A percentile compares a stretch with the other conserved stretches of the same genome.
Evolutionary conservation across 1,140 invertebrate genomes (phyloP).

Genomic region (Nebria ingens): DNA sequence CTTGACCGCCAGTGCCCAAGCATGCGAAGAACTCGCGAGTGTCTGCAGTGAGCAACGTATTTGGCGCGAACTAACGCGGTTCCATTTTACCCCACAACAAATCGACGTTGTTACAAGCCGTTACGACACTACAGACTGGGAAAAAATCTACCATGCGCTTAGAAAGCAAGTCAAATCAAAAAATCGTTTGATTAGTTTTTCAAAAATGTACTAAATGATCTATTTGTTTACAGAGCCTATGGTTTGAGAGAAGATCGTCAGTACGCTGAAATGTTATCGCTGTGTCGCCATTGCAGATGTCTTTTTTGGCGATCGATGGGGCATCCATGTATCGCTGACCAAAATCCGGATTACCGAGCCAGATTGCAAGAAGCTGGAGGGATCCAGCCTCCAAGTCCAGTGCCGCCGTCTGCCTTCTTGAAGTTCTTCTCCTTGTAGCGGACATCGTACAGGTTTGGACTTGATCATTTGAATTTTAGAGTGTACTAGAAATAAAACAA

Average conservation of each 20-base stretch:
- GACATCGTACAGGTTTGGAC: too few species aligned
- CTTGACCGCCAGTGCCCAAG: conserved; percentile 49
- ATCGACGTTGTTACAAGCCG: conserved; percentile 55
- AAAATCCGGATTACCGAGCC: conserved; percentile 67
- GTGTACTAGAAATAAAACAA: too few species aligned
- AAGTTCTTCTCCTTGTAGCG: conserved; percentile 81
- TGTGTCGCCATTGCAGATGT: conserved; percentile 91
- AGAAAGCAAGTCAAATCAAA: conserved; percentile 45
- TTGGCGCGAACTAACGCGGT: conserved; percentile 83
- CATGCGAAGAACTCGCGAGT: conserved; percentile 62
- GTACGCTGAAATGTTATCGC: conserved; percentile 88
- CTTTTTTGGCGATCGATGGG: conserved; percentile 92
- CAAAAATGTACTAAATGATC: not conserved
- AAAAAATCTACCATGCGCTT: conserved; percentile 59
- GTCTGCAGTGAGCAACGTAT: conserved; percentile 80
- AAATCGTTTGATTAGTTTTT: not conserved
- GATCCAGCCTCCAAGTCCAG: conserved; percentile 67
- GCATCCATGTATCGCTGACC: conserved; percentile 80
- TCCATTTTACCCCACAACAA: conserved; percentile 85
- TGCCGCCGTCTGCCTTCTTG: conserved; percentile 78
- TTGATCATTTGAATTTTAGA: too few species aligned
- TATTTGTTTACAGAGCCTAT: conserved; percentile 54
- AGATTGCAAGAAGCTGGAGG: conserved; percentile 67
- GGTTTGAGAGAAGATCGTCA: conserved; percentile 77
- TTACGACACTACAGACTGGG: conserved; percentile 50